A percentile compares a stretch with the other conserved stretches of the same genome.
These are phyloP conservation scores for Periparus ater DNA, from an alignment of 2,797 vertebrate species.

Conservation along the genomic window DNA sequence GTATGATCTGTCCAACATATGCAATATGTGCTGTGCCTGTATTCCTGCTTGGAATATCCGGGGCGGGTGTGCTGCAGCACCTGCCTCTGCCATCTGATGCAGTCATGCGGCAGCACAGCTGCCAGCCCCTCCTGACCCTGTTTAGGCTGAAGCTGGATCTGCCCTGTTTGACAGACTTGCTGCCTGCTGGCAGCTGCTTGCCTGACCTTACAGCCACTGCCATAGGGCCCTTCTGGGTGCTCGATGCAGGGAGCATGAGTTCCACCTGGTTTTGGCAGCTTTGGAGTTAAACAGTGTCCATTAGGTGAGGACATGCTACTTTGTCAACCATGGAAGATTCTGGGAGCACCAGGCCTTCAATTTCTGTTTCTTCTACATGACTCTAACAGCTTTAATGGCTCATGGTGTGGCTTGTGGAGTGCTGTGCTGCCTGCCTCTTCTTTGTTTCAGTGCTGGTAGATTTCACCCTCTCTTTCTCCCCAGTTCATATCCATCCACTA, in stretches of 20 bases:
- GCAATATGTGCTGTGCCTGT: fast-evolving
- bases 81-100: neutral
- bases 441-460: neutral
- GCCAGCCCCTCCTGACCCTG: neutral
- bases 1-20: neutral
- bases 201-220: neutral
- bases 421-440: neutral
- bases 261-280: neutral
- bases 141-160: neutral
- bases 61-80: neutral
- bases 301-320: neutral
- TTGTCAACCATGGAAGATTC: neutral
- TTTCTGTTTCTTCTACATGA: neutral
- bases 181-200: neutral
- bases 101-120: neutral
- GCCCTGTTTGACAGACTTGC: neutral
- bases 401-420: neutral
- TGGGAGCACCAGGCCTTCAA: neutral
- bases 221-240: fast-evolving
- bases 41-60: neutral
- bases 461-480: neutral
- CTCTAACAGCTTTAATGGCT: neutral
- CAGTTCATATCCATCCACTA: neutral
- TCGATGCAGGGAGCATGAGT: neutral
- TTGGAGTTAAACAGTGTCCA: neutral